Base-by-base conservation (phyloP, 2,113 vertebrate genomes). In the Amblyopsis rosae region DNA sequence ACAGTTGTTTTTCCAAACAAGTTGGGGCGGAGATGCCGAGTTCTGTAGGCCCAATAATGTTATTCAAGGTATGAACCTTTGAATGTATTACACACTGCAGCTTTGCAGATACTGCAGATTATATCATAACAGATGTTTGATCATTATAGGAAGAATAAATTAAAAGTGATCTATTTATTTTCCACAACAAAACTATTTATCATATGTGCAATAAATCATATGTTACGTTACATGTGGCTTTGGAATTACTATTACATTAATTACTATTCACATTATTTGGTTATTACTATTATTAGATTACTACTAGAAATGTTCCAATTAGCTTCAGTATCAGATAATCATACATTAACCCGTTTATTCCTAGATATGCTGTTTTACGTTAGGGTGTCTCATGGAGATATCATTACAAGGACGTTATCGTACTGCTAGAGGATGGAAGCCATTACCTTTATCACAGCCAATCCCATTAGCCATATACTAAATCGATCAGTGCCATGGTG, bases 381-480 rank as follows among this genome's bases (percentile, higher is more conserved):
- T 41, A 41, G 1, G 50, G 50, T 55, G 49, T 11, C 57, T 60
- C 76, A 41, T 59, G 6, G 7, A 9, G n/a, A 47, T 19, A 61
- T 11, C 32, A 35, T 65, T 55, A 1, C 12, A 6, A 35, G 62
- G 15, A 16, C 9, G 65, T 48, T 68, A 54, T 59, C 72, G 78
- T 70, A 73, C 60, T 57, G 76, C 70, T 13, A 69, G 65, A 9
- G 62, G 50, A 72, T 45, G 58, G 69, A 13, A 64, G n/a, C 68
- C 55, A n/a, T 58, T 53, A 68, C 68, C 59, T 77, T 2, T 75
- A 69, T 80, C 63, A 19, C 57, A 64, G 58, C 63, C 53, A 76
- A 81, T 75, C 71, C 66, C 84, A 77, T 86, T 82, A 73, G 65
- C 70, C 53, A 45, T 71, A 72, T 50, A 69, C 72, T 83, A 75